Percentiles rank a stretch among this genome's conserved stretches.
phyloP scores from a whole-genome alignment of 2,113 vertebrate species.

The Hippocampus guttulatus region DNA sequence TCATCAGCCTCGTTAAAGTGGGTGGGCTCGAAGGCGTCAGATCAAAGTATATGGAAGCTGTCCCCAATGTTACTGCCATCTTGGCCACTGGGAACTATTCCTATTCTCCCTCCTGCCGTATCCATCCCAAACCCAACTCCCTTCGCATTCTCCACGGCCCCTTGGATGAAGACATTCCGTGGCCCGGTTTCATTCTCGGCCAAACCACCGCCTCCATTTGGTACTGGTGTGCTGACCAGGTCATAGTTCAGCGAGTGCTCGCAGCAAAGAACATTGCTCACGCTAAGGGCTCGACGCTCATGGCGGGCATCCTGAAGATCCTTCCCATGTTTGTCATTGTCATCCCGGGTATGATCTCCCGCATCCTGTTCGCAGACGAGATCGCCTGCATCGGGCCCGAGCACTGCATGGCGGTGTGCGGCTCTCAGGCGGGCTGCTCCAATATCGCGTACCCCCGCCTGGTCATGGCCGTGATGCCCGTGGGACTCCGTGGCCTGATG shows the following conservation, averaged over 20 bases:
- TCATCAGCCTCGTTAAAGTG: constrained; percentile 84
- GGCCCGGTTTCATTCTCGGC: constrained; percentile 94
- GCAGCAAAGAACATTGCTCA: constrained; percentile 94
- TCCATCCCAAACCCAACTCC: constrained; percentile 84
- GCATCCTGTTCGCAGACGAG: constrained; percentile 88
- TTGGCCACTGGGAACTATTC: constrained; percentile 82
- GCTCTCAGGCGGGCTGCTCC: constrained; percentile 92
- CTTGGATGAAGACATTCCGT: constrained; percentile 92
- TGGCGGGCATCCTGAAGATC: constrained; percentile 93
- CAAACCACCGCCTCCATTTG: constrained; percentile 98
- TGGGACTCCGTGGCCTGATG: constrained; percentile 94
- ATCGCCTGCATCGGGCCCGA: constrained; percentile 94
- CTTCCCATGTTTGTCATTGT: constrained; percentile 98
- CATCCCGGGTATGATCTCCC: constrained; percentile 96
- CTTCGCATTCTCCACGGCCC: constrained; percentile 86
- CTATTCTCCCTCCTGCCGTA: constrained; percentile 82
- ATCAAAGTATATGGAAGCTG: constrained; percentile 88
- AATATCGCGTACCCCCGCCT: constrained; percentile 96
- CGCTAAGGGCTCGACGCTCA: constrained; percentile 91
- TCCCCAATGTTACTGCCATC: constrained; percentile 88
- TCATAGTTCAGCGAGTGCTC: constrained; percentile 95
- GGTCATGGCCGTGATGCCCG: constrained; percentile 92
- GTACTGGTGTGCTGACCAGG: constrained; percentile 99
- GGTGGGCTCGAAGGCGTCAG: constrained; percentile 92
- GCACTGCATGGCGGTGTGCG: constrained; percentile 94